These are phyloP conservation scores for Hippoglossus hippoglossus DNA, from an alignment of 2,797 vertebrate species.

Conservation along the genomic window DNA sequence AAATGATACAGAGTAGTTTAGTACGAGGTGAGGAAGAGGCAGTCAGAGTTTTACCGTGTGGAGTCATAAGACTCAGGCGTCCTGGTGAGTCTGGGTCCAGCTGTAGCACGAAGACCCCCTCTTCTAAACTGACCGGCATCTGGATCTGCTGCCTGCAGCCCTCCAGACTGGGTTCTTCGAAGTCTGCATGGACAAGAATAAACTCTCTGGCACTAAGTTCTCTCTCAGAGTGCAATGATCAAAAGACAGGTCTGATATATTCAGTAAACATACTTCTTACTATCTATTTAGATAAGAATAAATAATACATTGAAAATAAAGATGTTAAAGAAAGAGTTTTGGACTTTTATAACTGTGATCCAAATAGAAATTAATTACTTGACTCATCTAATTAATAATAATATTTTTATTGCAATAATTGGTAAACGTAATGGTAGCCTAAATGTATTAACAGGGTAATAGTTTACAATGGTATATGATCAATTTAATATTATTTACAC, in stretches of 20 bases:
- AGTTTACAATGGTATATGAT: not conserved
- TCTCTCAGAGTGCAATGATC: not conserved
- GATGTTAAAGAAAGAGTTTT: not conserved
- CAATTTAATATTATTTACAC: not conserved
- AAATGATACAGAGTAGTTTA: not conserved
- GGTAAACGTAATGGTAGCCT: not conserved
- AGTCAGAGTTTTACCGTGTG: constrained; percentile 66
- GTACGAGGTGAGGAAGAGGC: not conserved
- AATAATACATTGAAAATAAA: not conserved
- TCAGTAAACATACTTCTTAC: too few species aligned
- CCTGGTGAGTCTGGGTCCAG: constrained; percentile 92
- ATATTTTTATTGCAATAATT: too few species aligned
- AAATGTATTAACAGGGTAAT: not conserved
- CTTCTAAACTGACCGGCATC: constrained; percentile 90
- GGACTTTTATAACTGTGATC: too few species aligned
- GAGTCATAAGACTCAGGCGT: constrained; percentile 87
- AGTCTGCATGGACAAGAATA: constrained; percentile 81
- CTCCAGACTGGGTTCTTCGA: constrained; percentile 94
- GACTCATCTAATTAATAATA: too few species aligned
- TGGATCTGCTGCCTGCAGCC: constrained; percentile 88
- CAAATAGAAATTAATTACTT: too few species aligned
- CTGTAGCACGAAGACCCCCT: constrained; percentile 94
- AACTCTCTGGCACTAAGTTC: not conserved
- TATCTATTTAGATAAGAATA: not conserved
- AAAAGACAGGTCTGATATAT: not conserved